Conservation (phyloP, 2,113 vertebrate genomes). For the Urocolius indicus region DNA sequence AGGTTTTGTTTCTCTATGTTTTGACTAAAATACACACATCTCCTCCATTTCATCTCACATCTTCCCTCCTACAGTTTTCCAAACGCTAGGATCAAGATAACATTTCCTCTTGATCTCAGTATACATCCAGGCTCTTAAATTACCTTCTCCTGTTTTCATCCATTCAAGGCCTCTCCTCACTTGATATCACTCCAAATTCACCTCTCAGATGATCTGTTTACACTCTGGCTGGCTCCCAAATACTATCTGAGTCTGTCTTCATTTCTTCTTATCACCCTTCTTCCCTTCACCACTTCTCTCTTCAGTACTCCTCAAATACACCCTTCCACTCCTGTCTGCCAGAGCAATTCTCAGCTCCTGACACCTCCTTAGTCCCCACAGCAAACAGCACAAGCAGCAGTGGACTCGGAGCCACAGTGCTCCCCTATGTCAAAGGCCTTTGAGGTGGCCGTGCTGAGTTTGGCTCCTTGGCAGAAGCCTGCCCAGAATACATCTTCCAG, state of each 20-base stretch:
- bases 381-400: background rate
- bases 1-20: background rate
- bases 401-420: background rate
- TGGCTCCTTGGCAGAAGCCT: fast-evolving
- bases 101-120: slow-evolving; percentile 17
- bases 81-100: slow-evolving; percentile 19
- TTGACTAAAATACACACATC: background rate
- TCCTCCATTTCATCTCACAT: slow-evolving; percentile 13
- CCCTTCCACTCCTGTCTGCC: background rate
- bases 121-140: slow-evolving; percentile 1
- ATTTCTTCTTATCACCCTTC: background rate
- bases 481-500: background rate
- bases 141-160: background rate
- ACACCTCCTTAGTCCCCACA: background rate
- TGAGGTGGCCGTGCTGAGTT: background rate
- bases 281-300: background rate
- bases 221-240: slow-evolving; percentile 29
- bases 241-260: background rate
- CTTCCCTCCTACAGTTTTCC: slow-evolving; percentile 18
- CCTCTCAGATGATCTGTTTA: slow-evolving; percentile 29
- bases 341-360: background rate
- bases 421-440: fast-evolving
- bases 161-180: background rate
- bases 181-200: background rate
- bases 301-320: background rate